Conservation (phyloP, 2,113 vertebrate genomes). For the Neofelis nebulosa region DNA sequence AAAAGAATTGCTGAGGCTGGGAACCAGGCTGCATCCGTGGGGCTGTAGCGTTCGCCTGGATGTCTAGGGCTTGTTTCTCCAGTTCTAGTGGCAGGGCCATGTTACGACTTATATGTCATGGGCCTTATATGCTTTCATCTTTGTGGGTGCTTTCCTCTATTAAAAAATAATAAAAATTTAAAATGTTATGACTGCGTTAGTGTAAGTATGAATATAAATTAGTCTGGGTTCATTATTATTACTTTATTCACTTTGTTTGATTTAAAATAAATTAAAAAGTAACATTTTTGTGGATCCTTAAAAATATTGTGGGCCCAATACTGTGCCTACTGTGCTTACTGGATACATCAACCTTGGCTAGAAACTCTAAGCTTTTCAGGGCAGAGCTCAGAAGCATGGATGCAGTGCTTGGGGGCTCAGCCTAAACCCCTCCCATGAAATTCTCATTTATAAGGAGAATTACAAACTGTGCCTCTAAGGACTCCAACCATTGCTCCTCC, state of each 20-base stretch:
- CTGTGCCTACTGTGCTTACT: neutral
- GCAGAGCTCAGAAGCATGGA: neutral
- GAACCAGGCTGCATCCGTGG: neutral
- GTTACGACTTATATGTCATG: neutral
- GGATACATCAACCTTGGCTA: neutral
- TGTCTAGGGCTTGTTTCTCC: neutral
- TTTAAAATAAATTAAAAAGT: slow-evolving; percentile 1
- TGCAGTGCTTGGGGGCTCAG: neutral
- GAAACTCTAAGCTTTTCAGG: neutral
- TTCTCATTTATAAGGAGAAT: neutral
- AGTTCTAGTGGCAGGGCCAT: neutral
- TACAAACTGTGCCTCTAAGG: neutral
- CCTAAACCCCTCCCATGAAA: neutral
- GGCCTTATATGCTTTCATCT: neutral
- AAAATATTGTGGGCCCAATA: neutral
- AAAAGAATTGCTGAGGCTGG: neutral
- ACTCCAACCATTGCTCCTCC: neutral
- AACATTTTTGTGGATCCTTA: neutral
- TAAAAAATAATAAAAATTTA: neutral
- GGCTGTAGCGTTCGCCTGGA: neutral
- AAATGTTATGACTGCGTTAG: neutral
- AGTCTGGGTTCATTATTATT: neutral
- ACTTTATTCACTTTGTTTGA: neutral
- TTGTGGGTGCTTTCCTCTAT: neutral
- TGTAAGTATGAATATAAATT: neutral